Evolutionary conservation across 2,113 vertebrate species (phyloP).

Genomic region (Labeo rohita): DNA sequence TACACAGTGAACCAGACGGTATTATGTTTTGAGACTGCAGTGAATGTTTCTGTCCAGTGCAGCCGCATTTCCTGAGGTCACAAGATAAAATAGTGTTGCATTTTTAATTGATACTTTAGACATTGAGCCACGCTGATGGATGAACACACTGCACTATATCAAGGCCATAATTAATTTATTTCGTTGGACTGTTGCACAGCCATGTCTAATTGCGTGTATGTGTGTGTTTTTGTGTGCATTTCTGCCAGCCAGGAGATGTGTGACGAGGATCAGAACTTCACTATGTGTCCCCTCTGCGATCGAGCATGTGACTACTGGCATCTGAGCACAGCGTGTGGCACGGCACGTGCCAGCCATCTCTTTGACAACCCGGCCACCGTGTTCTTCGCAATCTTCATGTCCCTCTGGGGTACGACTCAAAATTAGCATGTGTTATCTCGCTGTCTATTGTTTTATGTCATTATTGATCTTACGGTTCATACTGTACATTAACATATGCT

Average conservation of each 20-base stretch:
- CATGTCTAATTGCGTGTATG: conserved; percentile 31
- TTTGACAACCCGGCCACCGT: conserved; percentile 97
- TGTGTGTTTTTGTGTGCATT: conserved; percentile 12
- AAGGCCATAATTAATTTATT: not conserved
- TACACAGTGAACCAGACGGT: not conserved
- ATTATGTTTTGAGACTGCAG: not conserved
- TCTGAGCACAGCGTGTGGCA: conserved; percentile 91
- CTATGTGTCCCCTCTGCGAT: conserved; percentile 98
- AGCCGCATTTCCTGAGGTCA: not conserved
- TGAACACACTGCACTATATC: conserved; percentile 7
- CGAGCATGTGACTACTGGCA: conserved; percentile 94
- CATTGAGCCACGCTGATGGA: not conserved
- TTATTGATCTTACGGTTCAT: not conserved
- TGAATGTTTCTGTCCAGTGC: not conserved
- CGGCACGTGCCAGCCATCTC: conserved; percentile 90
- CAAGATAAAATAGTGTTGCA: conserved; percentile 9
- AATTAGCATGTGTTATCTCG: not conserved
- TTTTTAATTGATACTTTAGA: conserved; percentile 37
- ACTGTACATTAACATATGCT: not conserved
- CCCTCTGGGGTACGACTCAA: conserved; percentile 89
- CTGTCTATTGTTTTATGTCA: not conserved
- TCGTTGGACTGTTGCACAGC: conserved; percentile 14
- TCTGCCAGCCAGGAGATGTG: conserved; percentile 92
- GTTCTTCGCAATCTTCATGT: conserved; percentile 98
- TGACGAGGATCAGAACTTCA: conserved; percentile 86